Base-by-base conservation (phyloP, 2,113 vertebrate genomes). In the Vulpes ferrilata region DNA sequence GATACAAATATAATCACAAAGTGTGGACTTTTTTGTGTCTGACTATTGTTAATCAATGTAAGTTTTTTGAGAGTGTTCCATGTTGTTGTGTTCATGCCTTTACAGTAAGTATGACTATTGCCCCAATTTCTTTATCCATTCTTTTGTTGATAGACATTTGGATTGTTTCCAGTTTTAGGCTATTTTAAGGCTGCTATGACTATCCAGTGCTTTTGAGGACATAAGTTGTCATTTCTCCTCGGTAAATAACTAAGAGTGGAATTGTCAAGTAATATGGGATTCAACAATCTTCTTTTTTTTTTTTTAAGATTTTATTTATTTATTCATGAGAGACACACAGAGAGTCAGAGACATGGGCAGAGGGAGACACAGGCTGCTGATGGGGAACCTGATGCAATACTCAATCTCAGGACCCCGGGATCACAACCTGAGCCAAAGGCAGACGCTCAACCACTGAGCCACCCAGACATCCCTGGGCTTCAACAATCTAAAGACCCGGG, bases 151-250 rank as follows among this genome's bases (percentile, higher is more conserved):
- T 78, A 20, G 13, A 55, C 51, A 20, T 91, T 93, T 90, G 82
- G 27, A 5, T 91, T 85, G 35, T 79, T 82, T 55, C 25, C 19
- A 92, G 64, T 57, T 48, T 92, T 55, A 43, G 48, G 11, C 35
- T 79, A 71, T 97, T 92, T 92, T 86, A 73, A 96, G 48, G 27
- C 22, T 92, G 16, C 48, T 65, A 3, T 90, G 48, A 83, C 57
- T 91, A 89, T 78, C 67, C 32, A 89, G 74, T 57, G 95, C 32
- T 71, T 94, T 25, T 43, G 55, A 64, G 73, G 22, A 20, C 38
- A 8, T 73, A 51, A 15, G 5, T 79, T 90, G 92, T 86, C 27
- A 43, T 87, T 93, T 96, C 82, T 86, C 20, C 85, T 86, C 19
- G 59, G 13, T 79, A 90, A 90, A 71, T 73, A 30, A 27, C 30